Conservation (phyloP, 2,888 invertebrate genomes). For the Napeogenes inachia region DNA sequence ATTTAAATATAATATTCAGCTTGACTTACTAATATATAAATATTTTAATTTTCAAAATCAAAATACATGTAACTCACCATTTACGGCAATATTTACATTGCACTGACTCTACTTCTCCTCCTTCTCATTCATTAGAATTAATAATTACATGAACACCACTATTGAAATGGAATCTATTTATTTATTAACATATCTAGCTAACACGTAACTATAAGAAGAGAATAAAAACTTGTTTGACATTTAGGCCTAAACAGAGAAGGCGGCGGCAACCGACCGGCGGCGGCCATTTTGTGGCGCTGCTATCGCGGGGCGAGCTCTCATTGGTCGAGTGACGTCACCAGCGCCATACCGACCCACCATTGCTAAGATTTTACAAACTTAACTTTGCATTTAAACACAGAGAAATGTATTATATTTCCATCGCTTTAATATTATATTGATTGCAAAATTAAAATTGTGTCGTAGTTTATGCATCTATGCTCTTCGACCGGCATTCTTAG, state of each 20-base stretch:
- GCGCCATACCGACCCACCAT: conserved; percentile 73
- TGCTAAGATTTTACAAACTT: conserved; percentile 54
- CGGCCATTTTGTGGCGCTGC: conserved; percentile 76
- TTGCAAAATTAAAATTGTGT: conserved; percentile 41
- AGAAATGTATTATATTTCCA: conserved; percentile 41
- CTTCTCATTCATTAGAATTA: not conserved
- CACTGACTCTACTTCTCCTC: not conserved
- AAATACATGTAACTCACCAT: too few species aligned
- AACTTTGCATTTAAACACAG: conserved; percentile 32
- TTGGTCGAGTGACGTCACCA: conserved; percentile 74
- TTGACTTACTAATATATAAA: too few species aligned
- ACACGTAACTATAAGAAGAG: conserved; percentile 28
- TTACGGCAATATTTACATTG: not conserved
- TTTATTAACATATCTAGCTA: conserved; percentile 17
- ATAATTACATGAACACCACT: conserved; percentile 8
- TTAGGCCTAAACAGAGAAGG: conserved; percentile 74
- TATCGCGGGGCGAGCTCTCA: conserved; percentile 64
- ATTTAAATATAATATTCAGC: too few species aligned
- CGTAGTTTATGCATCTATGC: conserved; percentile 59
- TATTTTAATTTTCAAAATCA: too few species aligned
- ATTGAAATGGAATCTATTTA: conserved; percentile 8
- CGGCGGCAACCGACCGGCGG: conserved; percentile 67
- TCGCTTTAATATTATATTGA: conserved; percentile 32
- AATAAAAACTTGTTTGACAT: conserved; percentile 48
- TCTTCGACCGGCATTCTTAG: conserved; percentile 71